Percentiles rank a stretch among this genome's conserved stretches.
Evolutionary conservation across 2,113 vertebrate species (phyloP).

Genomic region (Nycticebus coucang): DNA sequence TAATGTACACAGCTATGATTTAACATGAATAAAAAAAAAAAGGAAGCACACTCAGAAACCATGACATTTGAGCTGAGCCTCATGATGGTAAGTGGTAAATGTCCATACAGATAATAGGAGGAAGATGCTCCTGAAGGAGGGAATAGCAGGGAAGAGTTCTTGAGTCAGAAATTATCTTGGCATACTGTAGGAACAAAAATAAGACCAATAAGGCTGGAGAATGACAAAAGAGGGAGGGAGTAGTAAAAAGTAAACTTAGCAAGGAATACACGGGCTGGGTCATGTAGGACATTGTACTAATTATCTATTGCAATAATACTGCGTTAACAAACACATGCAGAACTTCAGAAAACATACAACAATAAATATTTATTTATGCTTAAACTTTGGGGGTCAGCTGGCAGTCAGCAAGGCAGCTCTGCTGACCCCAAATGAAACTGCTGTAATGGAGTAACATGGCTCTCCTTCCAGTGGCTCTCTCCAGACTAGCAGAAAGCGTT

Average conservation of each 20-base stretch:
- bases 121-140: background rate
- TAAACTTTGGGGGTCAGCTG: background rate
- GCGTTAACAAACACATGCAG: background rate
- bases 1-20: too few relatives aligned
- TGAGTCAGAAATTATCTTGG: background rate
- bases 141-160: background rate
- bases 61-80: background rate
- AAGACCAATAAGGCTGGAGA: background rate
- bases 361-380: background rate
- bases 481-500: background rate
- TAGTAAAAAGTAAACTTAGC: background rate
- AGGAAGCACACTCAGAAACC: slow-evolving; percentile 1
- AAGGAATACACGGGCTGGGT: background rate
- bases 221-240: background rate
- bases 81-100: background rate
- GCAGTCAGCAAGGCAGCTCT: background rate
- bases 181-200: background rate
- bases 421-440: background rate
- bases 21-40: too few relatives aligned
- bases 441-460: background rate
- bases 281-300: background rate
- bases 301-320: background rate
- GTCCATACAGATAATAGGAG: background rate
- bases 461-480: background rate
- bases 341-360: background rate